Evolutionary conservation across 2,113 vertebrate genomes (phyloP), one percentile per base, ranked within the genome.

Genomic region (Sclerurus mexicanus): DNA sequence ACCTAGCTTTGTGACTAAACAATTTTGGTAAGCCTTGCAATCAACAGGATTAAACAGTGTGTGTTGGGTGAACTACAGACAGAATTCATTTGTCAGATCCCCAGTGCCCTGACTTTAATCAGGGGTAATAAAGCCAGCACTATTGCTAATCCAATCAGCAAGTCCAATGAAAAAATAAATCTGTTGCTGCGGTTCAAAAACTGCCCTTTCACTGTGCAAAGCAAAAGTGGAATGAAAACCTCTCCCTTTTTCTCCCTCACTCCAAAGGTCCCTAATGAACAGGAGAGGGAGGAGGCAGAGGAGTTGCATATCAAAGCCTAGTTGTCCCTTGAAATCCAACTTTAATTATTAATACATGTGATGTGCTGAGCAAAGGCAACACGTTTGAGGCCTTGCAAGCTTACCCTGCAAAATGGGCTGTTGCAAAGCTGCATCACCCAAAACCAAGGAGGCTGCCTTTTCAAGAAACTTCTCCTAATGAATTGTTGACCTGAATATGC

Each of bases 241-340:
- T 94, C 53, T 83, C 52, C 50, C 59, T 31, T 93, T 79, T 53
- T 63, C 60, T 39, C 92, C 59, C 91, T 95, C 87, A 52, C 78
- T 66, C 78, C 85, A 89, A 90, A 19, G 72, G 76, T 91, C 96
- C 90, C 96, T 95, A 97, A 96, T 46, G 91, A 94, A 97, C 86
- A 95, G 82, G 96, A 93, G 56, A 87, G 71, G 90, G 85, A 90
- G 79, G 89, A 91, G 94, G 94, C 90, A 73, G 96, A 96, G 69
- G 83, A 96, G 93, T 12, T 97, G 92, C 73, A 82, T 90, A 97
- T 97, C 90, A 89, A 91, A 97, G 96, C 85, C 95, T 90, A 89
- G 87, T 35, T 91, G 92, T 96, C 95, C 96, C 97, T 96, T 97
- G 96, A 98, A 98, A 98, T 96, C 89, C 85, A 87, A 25, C 90